Conservation (phyloP, 2,888 invertebrate species). For the Yponomeuta sedellus region DNA sequence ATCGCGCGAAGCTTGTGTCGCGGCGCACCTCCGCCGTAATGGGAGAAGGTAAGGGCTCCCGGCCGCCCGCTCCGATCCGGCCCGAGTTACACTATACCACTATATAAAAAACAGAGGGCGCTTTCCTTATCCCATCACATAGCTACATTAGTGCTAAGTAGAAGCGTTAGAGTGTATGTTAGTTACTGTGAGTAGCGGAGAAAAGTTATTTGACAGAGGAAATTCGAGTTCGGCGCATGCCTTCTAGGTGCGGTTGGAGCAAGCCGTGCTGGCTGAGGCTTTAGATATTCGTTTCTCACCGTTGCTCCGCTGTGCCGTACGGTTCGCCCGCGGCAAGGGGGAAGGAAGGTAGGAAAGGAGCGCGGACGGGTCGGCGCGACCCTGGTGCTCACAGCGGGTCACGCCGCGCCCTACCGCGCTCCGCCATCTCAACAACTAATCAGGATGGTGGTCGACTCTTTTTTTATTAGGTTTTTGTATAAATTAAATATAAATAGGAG, state of each 20-base stretch:
- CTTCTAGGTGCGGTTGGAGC: conserved; percentile 64
- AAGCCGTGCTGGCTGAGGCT: conserved; percentile 71
- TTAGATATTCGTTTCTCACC: conserved; percentile 72
- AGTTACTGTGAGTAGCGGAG: conserved; percentile 61
- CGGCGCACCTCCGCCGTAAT: conserved; percentile 77
- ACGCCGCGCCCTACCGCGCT: conserved; percentile 47
- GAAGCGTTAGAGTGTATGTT: conserved; percentile 66
- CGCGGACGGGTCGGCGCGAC: conserved; percentile 47
- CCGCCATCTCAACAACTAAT: conserved; percentile 51
- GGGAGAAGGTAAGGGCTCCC: conserved; percentile 77
- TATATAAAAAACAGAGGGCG: conserved; percentile 77
- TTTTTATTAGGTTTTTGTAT: conserved; percentile 55
- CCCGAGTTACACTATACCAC: conserved; percentile 46
- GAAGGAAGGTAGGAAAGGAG: conserved; percentile 45
- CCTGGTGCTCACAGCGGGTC: conserved; percentile 34
- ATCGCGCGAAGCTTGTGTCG: conserved; percentile 66
- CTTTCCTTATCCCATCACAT: conserved; percentile 86
- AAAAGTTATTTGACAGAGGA: conserved; percentile 60
- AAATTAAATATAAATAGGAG: conserved; percentile 59
- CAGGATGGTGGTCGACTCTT: conserved; percentile 70
- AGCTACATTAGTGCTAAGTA: conserved; percentile 64
- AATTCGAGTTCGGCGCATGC: conserved; percentile 51
- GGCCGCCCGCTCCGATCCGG: conserved; percentile 71
- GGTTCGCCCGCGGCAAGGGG: conserved; percentile 54
- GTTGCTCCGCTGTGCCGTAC: conserved; percentile 60